phyloP scores from a whole-genome alignment of 1,140 invertebrate genomes.

The Plutomurus gul region DNA sequence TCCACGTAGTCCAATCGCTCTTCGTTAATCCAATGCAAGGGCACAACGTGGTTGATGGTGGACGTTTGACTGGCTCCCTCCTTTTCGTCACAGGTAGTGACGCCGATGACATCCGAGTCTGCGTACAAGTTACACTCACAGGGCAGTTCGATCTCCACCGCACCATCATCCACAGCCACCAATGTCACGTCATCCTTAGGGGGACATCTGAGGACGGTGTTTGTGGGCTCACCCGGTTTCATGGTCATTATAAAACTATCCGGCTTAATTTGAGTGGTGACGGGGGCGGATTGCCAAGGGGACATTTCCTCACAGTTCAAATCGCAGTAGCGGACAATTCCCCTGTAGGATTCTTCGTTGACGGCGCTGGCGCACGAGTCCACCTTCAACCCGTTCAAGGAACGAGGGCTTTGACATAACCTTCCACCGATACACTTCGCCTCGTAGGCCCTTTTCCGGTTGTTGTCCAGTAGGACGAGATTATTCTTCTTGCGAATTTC shows the following conservation, averaged over 20 bases:
- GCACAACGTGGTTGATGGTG: background rate
- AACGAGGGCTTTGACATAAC: background rate
- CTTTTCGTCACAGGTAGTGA: background rate
- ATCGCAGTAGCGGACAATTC: background rate
- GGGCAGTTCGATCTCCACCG: background rate
- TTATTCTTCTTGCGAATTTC: background rate
- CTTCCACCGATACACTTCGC: background rate
- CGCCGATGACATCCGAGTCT: background rate
- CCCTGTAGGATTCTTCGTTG: background rate
- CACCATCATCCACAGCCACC: background rate
- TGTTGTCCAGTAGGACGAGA: background rate
- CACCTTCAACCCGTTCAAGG: background rate
- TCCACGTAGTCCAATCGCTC: background rate
- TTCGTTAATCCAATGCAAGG: slow-evolving; percentile 12
- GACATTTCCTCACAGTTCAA: background rate
- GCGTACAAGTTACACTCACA: background rate
- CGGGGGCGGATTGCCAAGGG: background rate
- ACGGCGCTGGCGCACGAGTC: slow-evolving; percentile 21
- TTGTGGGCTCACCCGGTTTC: background rate
- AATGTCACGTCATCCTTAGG: background rate
- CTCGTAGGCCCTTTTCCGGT: background rate
- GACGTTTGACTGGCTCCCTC: background rate
- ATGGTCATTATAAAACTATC: slow-evolving; percentile 8
- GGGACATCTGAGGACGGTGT: background rate
- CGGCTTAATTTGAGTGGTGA: background rate